Evolutionary conservation across 2,888 invertebrate species (phyloP).

Genomic region (Podotricha telesiphe): DNA sequence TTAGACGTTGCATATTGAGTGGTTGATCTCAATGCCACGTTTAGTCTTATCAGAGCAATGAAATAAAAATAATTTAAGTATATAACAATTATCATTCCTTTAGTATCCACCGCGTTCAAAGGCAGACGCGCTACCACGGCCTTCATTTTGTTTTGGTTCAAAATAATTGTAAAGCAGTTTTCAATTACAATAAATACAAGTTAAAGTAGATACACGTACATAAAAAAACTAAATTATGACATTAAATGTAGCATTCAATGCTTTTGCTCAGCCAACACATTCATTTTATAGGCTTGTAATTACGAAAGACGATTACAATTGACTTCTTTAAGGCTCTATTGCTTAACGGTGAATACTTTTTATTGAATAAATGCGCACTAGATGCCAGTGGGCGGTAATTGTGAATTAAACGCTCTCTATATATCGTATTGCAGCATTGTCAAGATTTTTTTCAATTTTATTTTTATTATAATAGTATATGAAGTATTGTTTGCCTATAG

Average conservation of each 20-base stretch:
- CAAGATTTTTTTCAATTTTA: not conserved
- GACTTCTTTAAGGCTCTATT: slow-evolving; percentile 27
- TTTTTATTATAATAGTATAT: not conserved
- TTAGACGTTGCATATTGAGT: too few relatives aligned
- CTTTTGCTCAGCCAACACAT: not conserved
- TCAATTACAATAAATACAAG: too few relatives aligned
- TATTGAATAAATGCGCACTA: slow-evolving; percentile 23
- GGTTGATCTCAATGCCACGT: too few relatives aligned
- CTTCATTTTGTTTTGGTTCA: too few relatives aligned
- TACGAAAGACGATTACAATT: slow-evolving; percentile 19
- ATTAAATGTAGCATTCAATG: not conserved
- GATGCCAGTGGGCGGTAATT: slow-evolving; percentile 23
- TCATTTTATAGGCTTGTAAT: slow-evolving; percentile 24
- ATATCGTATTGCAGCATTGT: not conserved
- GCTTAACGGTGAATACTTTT: slow-evolving; percentile 32
- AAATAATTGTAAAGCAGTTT: too few relatives aligned
- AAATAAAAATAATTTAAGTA: too few relatives aligned
- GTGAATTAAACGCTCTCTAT: not conserved
- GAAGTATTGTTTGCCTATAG: not conserved
- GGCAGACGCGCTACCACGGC: too few relatives aligned
- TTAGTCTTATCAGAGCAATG: too few relatives aligned
- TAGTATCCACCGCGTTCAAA: too few relatives aligned
- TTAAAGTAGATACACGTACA: not conserved
- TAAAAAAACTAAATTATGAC: not conserved
- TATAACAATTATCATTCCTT: too few relatives aligned